Percentiles rank a stretch among this genome's conserved stretches.
Conservation (phyloP, 2,888 invertebrate species). For the Galerucella calmariensis region DNA sequence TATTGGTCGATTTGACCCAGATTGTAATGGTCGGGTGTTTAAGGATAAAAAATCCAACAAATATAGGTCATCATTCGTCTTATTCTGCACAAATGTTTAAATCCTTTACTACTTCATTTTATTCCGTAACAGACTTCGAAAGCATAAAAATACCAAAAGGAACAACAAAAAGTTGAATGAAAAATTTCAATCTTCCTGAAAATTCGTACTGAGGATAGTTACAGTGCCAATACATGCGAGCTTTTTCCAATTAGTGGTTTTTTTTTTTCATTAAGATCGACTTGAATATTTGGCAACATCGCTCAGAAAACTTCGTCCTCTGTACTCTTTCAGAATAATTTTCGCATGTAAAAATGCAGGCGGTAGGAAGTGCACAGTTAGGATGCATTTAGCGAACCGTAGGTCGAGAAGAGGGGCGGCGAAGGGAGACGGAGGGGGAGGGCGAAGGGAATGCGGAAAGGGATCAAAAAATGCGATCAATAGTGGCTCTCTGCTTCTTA, state of each 20-base stretch:
- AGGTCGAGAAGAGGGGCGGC: constrained; percentile 45
- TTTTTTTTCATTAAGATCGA: not conserved
- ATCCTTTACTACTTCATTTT: no score
- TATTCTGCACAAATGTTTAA: no score
- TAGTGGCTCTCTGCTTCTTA: constrained; percentile 65
- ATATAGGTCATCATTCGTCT: no score
- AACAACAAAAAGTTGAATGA: not conserved
- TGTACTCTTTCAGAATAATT: constrained; percentile 46
- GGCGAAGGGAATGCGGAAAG: constrained; percentile 59
- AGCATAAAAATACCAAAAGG: not conserved
- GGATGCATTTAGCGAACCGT: constrained; percentile 58
- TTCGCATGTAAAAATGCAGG: constrained; percentile 56
- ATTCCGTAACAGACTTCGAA: no score
- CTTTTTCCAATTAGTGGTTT: not conserved
- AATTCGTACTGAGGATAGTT: not conserved
- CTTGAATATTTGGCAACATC: constrained; percentile 35
- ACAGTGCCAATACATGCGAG: not conserved
- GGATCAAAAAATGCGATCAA: constrained; percentile 68
- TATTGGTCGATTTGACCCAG: no score
- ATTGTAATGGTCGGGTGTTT: no score
- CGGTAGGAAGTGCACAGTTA: constrained; percentile 55
- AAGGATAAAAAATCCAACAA: no score
- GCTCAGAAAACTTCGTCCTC: constrained; percentile 39
- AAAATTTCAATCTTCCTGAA: not conserved
- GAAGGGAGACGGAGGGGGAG: constrained; percentile 49